phyloP scores from a whole-genome alignment of 1,140 invertebrate species.

The Calephelis nemesis region DNA sequence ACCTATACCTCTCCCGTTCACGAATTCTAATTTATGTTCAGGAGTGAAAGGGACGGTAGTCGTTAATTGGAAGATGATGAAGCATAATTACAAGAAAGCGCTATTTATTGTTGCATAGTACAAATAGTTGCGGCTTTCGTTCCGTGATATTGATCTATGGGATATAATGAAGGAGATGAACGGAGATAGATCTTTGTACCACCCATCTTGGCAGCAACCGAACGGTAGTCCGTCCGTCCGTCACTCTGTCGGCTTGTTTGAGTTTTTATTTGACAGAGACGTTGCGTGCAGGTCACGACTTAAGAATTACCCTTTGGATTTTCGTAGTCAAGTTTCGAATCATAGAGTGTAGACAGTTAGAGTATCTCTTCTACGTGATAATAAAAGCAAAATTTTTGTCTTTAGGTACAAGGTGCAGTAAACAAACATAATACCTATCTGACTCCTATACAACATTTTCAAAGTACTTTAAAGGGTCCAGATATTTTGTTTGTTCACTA shows the following conservation, averaged over 20 bases:
- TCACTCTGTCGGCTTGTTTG: conserved; percentile 44
- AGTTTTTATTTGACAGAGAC: conserved; percentile 54
- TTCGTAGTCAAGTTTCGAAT: background rate
- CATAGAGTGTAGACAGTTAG: background rate
- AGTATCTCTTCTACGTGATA: background rate
- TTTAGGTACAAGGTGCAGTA: too few species aligned
- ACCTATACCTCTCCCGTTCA: conserved; percentile 35
- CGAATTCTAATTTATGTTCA: conserved; percentile 3
- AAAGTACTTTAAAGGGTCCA: too few species aligned
- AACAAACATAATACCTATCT: too few species aligned
- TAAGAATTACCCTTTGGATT: conserved; percentile 22
- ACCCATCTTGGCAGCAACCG: conserved; percentile 56
- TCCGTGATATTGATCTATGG: conserved; percentile 69
- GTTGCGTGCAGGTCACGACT: conserved; percentile 40
- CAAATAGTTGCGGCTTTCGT: conserved; percentile 65
- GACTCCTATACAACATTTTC: too few species aligned
- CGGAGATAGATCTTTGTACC: conserved; percentile 51
- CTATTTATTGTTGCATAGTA: conserved; percentile 76
- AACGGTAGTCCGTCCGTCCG: conserved; percentile 66
- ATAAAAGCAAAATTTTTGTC: background rate
- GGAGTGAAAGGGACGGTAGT: conserved; percentile 38
- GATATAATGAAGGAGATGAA: conserved; percentile 59
- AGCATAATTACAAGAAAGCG: conserved; percentile 68
- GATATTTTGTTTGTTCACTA: too few species aligned
- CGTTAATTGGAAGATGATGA: conserved; percentile 72